phyloP scores from a whole-genome alignment of 2,797 vertebrate species.

The Capromys pilorides region DNA sequence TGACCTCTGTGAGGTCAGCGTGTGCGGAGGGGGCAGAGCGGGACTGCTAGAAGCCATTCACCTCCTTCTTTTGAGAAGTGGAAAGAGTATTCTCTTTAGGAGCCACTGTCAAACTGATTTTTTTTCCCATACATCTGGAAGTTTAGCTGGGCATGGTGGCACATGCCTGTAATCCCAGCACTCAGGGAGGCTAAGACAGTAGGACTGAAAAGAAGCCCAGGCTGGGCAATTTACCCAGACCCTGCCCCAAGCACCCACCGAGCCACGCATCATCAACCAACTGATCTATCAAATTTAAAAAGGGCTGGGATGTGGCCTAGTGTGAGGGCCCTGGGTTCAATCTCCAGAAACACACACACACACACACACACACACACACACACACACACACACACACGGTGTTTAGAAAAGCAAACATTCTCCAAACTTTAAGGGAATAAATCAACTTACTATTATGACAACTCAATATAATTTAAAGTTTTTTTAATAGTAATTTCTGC shows the following conservation, averaged over 20 bases:
- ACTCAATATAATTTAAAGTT: constrained; percentile 4
- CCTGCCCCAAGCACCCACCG: neutral
- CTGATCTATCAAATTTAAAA: neutral
- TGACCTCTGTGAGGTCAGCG: neutral
- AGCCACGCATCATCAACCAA: neutral
- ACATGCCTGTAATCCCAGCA: neutral
- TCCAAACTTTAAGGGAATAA: constrained; percentile 25
- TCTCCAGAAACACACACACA: neutral
- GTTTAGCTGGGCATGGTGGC: neutral
- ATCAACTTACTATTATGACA: constrained; percentile 27
- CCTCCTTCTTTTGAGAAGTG: neutral
- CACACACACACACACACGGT: neutral
- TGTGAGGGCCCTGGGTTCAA: too few species aligned
- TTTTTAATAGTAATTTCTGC: constrained; percentile 25
- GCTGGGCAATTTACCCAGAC: neutral
- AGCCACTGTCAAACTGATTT: neutral
- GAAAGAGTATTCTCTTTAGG: neutral
- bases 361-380: neutral
- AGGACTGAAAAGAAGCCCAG: neutral
- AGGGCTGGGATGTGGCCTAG: too few species aligned
- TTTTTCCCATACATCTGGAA: neutral
- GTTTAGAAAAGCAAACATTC: neutral
- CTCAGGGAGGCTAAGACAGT: neutral
- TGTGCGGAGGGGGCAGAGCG: neutral
- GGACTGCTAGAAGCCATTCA: neutral